Conservation (phyloP, 2,113 vertebrate species). For the Nematolebias whitei region DNA sequence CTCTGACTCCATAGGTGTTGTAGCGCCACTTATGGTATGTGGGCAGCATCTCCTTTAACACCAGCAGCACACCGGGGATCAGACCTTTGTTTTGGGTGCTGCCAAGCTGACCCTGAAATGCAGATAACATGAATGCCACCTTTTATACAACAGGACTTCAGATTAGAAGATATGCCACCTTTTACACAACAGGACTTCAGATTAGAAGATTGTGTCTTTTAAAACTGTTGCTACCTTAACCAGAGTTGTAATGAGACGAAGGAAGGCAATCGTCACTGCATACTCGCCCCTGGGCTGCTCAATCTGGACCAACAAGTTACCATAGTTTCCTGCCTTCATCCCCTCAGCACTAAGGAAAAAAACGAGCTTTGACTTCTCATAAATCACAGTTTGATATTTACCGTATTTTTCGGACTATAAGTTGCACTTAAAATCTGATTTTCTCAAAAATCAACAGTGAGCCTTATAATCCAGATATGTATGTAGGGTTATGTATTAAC, state of each 20-base stretch:
- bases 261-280: slow-evolving; percentile 90
- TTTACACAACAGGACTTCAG: not conserved
- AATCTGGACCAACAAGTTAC: slow-evolving; percentile 90
- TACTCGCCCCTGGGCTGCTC: slow-evolving; percentile 97
- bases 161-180: not conserved
- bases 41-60: slow-evolving; percentile 96
- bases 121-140: not conserved
- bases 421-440: no score
- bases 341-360: slow-evolving; percentile 87
- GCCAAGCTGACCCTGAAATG: slow-evolving; percentile 90
- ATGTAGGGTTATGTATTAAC: no score
- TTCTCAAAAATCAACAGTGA: no score
- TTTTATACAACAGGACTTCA: not conserved
- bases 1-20: slow-evolving; percentile 90
- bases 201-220: not conserved
- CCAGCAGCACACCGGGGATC: slow-evolving; percentile 93
- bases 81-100: slow-evolving; percentile 95
- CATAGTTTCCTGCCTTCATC: slow-evolving; percentile 97
- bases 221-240: slow-evolving; percentile 84
- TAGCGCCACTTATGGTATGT: slow-evolving; percentile 98
- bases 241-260: slow-evolving; percentile 90
- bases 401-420: no score
- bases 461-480: no score
- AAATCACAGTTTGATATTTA: not conserved
- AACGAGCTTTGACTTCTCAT: not conserved